A percentile compares a stretch with the other conserved stretches of the same genome.
phyloP scores from a whole-genome alignment of 2,113 vertebrate species.

The Podocnemis expansa region DNA sequence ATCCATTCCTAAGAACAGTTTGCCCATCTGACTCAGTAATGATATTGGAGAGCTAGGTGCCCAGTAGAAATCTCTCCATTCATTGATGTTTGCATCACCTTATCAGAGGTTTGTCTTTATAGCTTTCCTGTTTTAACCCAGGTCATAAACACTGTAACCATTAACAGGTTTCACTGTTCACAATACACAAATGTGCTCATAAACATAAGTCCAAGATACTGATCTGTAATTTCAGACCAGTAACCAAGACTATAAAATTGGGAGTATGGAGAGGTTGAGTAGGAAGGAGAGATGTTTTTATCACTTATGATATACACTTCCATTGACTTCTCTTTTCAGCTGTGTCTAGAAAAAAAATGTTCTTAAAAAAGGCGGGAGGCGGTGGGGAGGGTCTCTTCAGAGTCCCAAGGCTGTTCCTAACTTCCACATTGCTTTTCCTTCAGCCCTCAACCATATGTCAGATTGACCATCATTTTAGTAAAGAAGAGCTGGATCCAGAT shows the following conservation, averaged over 20 bases:
- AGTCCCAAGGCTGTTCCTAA: not conserved
- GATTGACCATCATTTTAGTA: not conserved
- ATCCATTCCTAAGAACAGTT: not conserved
- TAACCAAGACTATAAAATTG: constrained; percentile 23
- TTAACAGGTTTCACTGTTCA: constrained; percentile 55
- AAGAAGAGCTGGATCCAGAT: not conserved
- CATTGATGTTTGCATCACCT: constrained; percentile 8
- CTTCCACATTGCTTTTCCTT: not conserved
- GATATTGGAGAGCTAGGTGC: not conserved
- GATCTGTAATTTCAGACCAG: constrained; percentile 36
- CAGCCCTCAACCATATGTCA: not conserved
- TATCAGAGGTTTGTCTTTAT: constrained; percentile 61
- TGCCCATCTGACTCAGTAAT: not conserved
- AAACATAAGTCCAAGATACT: constrained; percentile 33
- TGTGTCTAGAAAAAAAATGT: not conserved
- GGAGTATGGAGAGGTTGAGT: not conserved
- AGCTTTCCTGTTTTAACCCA: constrained; percentile 59
- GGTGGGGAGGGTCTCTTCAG: not conserved
- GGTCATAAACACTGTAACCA: constrained; percentile 64
- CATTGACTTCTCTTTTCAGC: not conserved
- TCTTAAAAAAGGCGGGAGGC: not conserved
- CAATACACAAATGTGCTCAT: constrained; percentile 44
- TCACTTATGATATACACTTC: not conserved
- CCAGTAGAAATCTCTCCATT: constrained; percentile 19
- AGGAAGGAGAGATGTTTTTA: not conserved